phyloP scores from a whole-genome alignment of 2,888 invertebrate species.

The Argyresthia albistria region DNA sequence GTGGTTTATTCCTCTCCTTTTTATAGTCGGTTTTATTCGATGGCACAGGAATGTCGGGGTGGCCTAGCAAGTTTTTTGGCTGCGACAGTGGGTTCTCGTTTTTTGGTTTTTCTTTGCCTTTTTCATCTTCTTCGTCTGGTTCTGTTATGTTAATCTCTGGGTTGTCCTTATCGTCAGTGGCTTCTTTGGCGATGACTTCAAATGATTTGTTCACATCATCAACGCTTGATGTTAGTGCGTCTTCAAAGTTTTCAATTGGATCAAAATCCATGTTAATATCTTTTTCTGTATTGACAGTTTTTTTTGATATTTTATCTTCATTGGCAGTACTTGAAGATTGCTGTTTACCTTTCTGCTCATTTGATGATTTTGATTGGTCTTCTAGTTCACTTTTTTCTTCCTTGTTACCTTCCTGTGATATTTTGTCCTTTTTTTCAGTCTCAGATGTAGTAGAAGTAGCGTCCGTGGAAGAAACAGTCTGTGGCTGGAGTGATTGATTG shows the following conservation, averaged over 20 bases:
- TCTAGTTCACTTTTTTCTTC: constrained; percentile 26
- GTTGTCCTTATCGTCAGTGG: constrained; percentile 19
- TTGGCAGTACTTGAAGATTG: not conserved
- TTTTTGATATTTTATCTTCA: not conserved
- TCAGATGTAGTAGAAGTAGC: constrained; percentile 7
- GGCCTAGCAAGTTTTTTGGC: constrained; percentile 72
- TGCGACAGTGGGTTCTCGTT: constrained; percentile 37
- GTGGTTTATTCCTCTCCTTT: constrained; percentile 63
- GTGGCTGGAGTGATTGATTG: constrained; percentile 30
- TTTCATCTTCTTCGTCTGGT: constrained; percentile 32
- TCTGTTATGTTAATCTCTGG: constrained; percentile 46
- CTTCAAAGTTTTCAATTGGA: constrained; percentile 58
- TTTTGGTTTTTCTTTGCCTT: constrained; percentile 26
- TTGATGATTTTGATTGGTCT: constrained; percentile 12
- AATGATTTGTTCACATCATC: constrained; percentile 57
- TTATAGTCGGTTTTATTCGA: constrained; percentile 67
- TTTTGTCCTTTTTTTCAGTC: constrained; percentile 16
- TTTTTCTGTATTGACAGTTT: not conserved
- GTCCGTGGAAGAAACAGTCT: constrained; percentile 7
- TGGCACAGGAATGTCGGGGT: constrained; percentile 64
- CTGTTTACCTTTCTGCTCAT: constrained; percentile 33
- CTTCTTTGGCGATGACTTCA: constrained; percentile 48
- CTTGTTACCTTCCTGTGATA: constrained; percentile 17
- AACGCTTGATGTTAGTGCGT: constrained; percentile 51
- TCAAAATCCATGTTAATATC: constrained; percentile 24